A percentile compares a stretch with the other conserved stretches of the same genome.
These are phyloP conservation scores for Antechinus stuartii DNA, from an alignment of 2,113 vertebrate genomes.

Conservation along the genomic window DNA sequence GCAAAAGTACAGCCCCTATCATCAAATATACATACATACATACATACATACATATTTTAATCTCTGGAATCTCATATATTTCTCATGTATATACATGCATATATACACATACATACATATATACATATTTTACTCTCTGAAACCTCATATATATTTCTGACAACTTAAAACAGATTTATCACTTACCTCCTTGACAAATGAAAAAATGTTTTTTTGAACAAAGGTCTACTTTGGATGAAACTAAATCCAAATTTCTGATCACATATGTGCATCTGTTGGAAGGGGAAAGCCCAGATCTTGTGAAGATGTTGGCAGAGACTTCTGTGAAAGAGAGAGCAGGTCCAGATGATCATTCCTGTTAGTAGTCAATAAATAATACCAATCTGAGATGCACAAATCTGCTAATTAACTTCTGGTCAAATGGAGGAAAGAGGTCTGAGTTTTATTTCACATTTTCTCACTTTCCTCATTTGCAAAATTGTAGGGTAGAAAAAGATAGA, in stretches of 20 bases:
- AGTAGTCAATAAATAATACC: not conserved
- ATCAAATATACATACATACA: no score
- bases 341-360: constrained; percentile 7
- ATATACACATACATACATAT: no score
- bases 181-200: constrained; percentile 75
- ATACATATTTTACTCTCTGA: not conserved
- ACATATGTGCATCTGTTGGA: not conserved
- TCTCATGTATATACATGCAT: no score
- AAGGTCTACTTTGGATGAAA: not conserved
- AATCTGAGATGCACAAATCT: not conserved
- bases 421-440: not conserved
- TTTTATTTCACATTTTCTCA: not conserved
- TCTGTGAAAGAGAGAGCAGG: constrained; percentile 20
- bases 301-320: rapidly evolving
- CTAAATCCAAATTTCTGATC: not conserved
- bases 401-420: not conserved
- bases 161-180: not conserved
- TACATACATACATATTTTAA: no score
- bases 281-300: not conserved
- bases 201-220: constrained; percentile 57
- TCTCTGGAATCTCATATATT: no score
- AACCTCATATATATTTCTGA: not conserved
- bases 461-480: not conserved
- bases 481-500: not conserved
- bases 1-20: no score